phyloP scores from a whole-genome alignment of 2,113 vertebrate genomes.

The Limanda limanda region DNA sequence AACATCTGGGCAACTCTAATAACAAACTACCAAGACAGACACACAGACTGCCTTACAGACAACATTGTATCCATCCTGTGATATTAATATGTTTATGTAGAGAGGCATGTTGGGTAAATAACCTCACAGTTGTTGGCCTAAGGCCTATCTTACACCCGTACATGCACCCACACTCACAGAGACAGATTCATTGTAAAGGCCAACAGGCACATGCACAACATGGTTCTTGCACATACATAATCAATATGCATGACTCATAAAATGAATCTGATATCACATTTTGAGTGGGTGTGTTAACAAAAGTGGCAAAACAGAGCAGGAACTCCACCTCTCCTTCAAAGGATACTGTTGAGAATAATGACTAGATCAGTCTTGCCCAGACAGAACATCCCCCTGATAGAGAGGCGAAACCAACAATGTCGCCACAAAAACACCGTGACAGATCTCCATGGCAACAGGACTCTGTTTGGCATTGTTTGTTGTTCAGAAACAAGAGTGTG shows the following conservation, averaged over 20 bases:
- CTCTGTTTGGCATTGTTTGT: constrained; percentile 79
- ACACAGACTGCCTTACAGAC: background rate
- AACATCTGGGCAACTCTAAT: too few relatives aligned
- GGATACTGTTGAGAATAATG: constrained; percentile 6
- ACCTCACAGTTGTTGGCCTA: background rate
- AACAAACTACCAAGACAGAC: background rate
- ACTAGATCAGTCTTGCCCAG: constrained; percentile 57
- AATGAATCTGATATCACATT: constrained; percentile 19
- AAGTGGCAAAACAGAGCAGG: constrained; percentile 3
- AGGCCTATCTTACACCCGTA: background rate
- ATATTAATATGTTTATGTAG: background rate
- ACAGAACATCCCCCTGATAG: constrained; percentile 45
- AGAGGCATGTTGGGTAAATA: background rate
- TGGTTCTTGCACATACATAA: background rate
- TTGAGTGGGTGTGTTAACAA: constrained; percentile 11
- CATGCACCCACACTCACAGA: too few relatives aligned
- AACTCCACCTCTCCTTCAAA: constrained; percentile 15
- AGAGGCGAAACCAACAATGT: constrained; percentile 55
- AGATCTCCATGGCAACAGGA: constrained; percentile 61
- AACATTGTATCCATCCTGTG: background rate
- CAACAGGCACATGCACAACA: background rate
- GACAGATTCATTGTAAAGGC: too few relatives aligned
- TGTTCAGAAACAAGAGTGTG: constrained; percentile 65
- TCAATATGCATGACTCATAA: background rate
- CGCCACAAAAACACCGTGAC: constrained; percentile 55